Evolutionary conservation across 1,140 invertebrate genomes (phyloP), one percentile per base, ranked within the genome.

Genomic region (Lordiphosa stackelbergi): DNA sequence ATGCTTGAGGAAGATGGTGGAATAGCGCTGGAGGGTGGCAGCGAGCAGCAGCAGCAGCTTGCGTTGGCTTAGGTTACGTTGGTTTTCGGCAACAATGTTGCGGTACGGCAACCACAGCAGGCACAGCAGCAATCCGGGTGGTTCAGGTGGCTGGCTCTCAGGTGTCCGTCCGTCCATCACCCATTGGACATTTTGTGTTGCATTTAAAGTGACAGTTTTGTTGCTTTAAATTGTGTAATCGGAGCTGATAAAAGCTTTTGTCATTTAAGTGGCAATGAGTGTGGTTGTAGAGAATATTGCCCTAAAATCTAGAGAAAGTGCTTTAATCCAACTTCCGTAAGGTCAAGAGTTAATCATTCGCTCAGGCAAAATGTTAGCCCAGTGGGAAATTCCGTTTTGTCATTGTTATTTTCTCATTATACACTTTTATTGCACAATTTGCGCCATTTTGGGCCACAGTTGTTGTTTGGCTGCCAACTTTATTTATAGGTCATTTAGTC

Each of bases 71-170:
- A 46, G 77, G 77, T 77, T 77, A 77, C 72, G 72, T 69, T 77
- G 77, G 77, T 77, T 83, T 83, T 81, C 53, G 66, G 64, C 65
- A 83, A 83, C 77, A 83, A 83, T 83, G 77, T 83, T 84, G 77
- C 73, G 77, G 77, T 77, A 61, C 37, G 47, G 72, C 73, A 83
- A 73, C 77, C 77, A 66, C 77, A 83, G 71, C 63, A 52, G 16
- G 8, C 22, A 16, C 48, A 51, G 46, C 6, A 48, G 46, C 41
- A 42, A 53, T 57, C 55, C 65, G 31, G 56, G 61, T 43, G 66
- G 57, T 56, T 52, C 58, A 54, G 41, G 38, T 68, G 53, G 69
- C 72, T 68, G 53, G 69, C 72, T 69, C 72, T 66, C 75, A 83
- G 75, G 75, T 79, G 75, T 73, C 65, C 52, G 52, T 52, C 63